phyloP scores from a whole-genome alignment of 2,113 vertebrate species.

The Hypanus sabinus region DNA sequence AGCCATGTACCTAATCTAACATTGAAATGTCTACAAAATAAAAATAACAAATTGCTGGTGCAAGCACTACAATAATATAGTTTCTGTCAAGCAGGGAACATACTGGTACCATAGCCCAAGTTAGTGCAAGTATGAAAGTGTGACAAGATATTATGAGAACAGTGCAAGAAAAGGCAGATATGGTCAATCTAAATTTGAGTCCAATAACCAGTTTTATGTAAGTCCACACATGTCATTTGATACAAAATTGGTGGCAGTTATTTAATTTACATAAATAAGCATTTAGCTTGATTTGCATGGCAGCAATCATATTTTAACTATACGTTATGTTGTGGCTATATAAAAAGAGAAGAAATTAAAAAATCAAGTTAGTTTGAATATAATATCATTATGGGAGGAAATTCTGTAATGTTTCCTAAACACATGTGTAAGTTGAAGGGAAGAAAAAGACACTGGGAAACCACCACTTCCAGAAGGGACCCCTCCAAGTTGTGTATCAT shows the following conservation, averaged over 20 bases:
- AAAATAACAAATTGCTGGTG: not conserved
- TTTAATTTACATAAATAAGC: not conserved
- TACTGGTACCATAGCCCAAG: not conserved
- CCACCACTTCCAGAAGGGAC: no score
- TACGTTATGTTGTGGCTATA: no score
- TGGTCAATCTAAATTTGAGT: not conserved
- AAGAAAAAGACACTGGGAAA: no score
- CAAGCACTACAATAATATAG: not conserved
- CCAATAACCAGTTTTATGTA: not conserved
- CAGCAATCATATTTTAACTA: not conserved
- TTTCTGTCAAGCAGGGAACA: not conserved
- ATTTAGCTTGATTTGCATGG: not conserved
- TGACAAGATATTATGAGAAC: not conserved
- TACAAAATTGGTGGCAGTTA: not conserved
- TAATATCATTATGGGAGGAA: not conserved
- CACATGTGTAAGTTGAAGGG: not conserved
- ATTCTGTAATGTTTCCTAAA: not conserved
- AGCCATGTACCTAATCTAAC: not conserved
- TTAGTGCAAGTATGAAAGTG: not conserved
- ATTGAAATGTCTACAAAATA: not conserved
- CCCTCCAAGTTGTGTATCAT: no score
- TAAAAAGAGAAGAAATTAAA: not conserved
- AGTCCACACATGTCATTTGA: not conserved
- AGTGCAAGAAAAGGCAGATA: not conserved
- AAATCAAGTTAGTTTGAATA: not conserved